Evolutionary conservation across 2,113 vertebrate species (phyloP).

Genomic region (Ondatra zibethicus): DNA sequence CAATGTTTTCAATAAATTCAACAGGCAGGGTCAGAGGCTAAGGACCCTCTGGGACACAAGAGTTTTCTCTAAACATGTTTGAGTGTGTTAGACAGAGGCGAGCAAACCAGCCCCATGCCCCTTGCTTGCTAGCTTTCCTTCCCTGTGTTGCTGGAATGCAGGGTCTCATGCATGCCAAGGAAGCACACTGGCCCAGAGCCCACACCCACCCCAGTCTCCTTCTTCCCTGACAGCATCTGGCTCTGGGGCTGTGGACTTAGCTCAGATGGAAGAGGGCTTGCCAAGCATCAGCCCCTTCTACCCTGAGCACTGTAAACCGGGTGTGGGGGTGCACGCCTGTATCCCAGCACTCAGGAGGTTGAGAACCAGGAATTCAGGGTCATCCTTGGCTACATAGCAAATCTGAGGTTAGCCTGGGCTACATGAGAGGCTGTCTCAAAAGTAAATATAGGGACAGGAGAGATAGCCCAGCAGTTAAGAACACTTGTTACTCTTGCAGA

Average conservation of each 20-base stretch:
- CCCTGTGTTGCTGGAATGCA: too few species aligned
- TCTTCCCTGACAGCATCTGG: neutral
- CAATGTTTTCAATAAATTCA: neutral
- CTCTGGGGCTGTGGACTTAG: neutral
- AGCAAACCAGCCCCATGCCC: neutral
- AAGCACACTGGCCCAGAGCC: neutral
- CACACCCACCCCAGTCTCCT: neutral
- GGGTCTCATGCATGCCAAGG: neutral
- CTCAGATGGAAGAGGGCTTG: neutral
- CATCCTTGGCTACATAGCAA: neutral
- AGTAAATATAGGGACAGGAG: neutral
- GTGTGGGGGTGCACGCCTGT: neutral
- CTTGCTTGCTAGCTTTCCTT: too few species aligned
- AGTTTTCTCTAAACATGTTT: neutral
- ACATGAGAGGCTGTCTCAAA: neutral
- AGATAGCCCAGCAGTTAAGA: neutral
- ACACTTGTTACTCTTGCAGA: neutral
- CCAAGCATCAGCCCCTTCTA: neutral
- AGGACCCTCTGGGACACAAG: rapidly evolving
- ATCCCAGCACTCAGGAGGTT: neutral
- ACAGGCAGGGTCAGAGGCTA: neutral
- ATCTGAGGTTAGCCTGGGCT: neutral
- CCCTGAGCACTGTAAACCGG: neutral
- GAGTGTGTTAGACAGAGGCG: neutral
- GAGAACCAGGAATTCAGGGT: neutral